Base-by-base conservation (phyloP, 2,888 invertebrate genomes). In the Ptychoptera albimana region DNA sequence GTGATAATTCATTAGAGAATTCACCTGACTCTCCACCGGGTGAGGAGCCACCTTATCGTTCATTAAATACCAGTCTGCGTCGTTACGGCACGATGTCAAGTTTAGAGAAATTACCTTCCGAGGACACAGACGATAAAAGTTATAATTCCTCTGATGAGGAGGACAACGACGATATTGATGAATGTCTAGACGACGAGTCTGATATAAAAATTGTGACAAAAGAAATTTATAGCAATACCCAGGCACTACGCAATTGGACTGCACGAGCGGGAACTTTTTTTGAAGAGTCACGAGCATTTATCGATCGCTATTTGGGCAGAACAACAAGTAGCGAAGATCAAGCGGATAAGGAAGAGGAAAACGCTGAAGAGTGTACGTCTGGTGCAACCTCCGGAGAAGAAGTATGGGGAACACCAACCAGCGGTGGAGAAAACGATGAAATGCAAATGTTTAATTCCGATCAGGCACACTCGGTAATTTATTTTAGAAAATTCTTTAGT, bases 341-440 rank as follows among this genome's bases (percentile, higher is more conserved):
- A 15, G 43, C 49, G 37, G 50, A 50, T 14, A 85, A 84, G 52
- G 86, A 86, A 47, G 85, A 84, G 52, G 86, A 86, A 47, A 73
- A 71, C 8, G 64, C 71, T 37, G 70, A 70, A 4, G 80, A 80
- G 6, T 86, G 86, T 56, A 85, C 83, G 0, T 86, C 86, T 38
- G 86, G 83, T 0, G 86, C 82, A 0, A 80, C 79, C 1, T 86
- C 85, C 3, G 86, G 85, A 0, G 86, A 87, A 60, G 87, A 88
- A 55, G 80, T 86, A 16, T 88, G 87, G 87, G 87, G 87, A 0
- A 87, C 87, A 1, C 87, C 87, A 4, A 87, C 86, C 1, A 86
- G 86, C 51, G 85, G 85, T 4, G 86, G 85, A 15, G 76, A 85
- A 35, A 77, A 83, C 51, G 84, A 85, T 50, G 79, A 83, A 55